Base-by-base conservation (phyloP, 2,888 invertebrate species). In the Physocephala rufipes region DNA sequence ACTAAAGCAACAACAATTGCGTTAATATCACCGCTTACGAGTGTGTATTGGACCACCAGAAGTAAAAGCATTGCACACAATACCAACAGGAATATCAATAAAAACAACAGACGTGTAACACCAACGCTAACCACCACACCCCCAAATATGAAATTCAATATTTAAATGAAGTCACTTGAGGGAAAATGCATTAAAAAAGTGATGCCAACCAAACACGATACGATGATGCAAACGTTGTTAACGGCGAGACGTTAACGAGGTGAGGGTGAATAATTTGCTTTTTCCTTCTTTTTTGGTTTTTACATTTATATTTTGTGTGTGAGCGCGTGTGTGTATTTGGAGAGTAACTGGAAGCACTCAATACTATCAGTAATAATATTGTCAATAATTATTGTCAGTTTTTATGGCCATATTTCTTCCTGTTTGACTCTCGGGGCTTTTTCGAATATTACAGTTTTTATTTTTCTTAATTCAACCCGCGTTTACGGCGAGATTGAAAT, bases 301-400 rank as follows among this genome's bases (percentile, higher is more conserved):
- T 36, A 36, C 45, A 12, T 15, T 62, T 30, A 16, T 47, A 45
- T 64, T 64, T 64, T 12, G 43, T 24, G 36, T 53, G 28, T 24
- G n/a, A n/a, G n/a, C n/a, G n/a, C n/a, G n/a, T n/a, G n/a, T n/a
- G n/a, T n/a, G n/a, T n/a, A n/a, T n/a, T n/a, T n/a, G n/a, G n/a
- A n/a, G n/a, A n/a, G n/a, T n/a, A n/a, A 55, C 55, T 61, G 26
- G 51, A 62, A 21, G 68, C 68, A 68, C 61, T 68, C 68, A 62
- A 68, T 68, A 68, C 51, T 68, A 68, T 68, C 68, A 68, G 62
- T 62, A 68, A 68, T 68, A 68, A 51, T 68, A 68, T 61, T 62
- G 62, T 62, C 51, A 68, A 68, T 68, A 68, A 62, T 68, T 28
- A 68, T 62, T 68, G 67, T 67, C 67, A 59, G 59, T 59, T 59